Evolutionary conservation across 2,797 vertebrate genomes (phyloP), one percentile per base, ranked within the genome.

Genomic region (Sardinella longiceps): DNA sequence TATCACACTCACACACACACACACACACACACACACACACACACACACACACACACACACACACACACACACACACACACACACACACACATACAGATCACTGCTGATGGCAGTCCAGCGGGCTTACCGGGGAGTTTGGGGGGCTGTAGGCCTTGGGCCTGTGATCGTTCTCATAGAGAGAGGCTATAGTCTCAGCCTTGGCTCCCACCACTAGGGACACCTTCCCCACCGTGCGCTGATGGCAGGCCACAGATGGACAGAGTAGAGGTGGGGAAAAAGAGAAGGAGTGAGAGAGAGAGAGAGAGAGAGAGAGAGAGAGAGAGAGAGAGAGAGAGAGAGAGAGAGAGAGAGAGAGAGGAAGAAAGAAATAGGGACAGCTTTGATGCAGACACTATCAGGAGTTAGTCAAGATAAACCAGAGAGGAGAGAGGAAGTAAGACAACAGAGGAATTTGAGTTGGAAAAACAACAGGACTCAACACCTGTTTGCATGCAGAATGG

Each of bases 131-230:
- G 84, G 95, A 93, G 89, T 91, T 85, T 82, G 90, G 89, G 80
- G 87, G 82, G 87, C 91, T 89, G 89, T 92, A 91, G 85, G 92
- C 82, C 87, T 93, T 95, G 88, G 94, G 95, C 87, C 93, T 96
- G 92, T 96, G 96, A 93, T 97, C 96, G 84, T 94, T 96, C 94
- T 95, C 94, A 91, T 96, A 96, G 0, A 97, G 95, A 93, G 93
- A 95, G 90, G 95, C 94, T 91, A 97, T 93, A 58, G 95, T 93
- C 92, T 96, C 95, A 45, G 95, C 95, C 87, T 95, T 93, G 84
- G 95, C 94, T 87, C 94, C 95, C 90, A 96, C 93, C 83, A 95
- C 95, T 83, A 87, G 84, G 51, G 96, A 96, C 28, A 96, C 96
- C 88, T 94, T 96, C 82, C 95, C 96, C 93, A 97, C 96, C 74